Evolutionary conservation across 2,113 vertebrate genomes (phyloP), one percentile per base, ranked within the genome.

Genomic region (Eptesicus fuscus): DNA sequence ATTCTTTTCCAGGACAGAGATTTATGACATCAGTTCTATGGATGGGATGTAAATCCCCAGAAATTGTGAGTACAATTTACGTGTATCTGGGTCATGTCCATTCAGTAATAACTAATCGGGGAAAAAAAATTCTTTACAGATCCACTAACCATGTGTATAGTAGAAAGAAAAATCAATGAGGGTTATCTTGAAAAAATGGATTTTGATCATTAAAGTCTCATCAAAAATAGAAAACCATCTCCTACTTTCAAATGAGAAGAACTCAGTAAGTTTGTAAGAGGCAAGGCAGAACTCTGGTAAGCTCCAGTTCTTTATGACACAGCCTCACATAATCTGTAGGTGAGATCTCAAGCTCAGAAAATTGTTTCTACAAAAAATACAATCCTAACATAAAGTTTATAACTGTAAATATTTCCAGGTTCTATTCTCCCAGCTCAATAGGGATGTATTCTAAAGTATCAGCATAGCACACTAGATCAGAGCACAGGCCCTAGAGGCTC

Each of bases 171-270:
- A 90, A 61, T 30, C 42, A 87, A 35, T 10, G 35, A 87, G 7
- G 4, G 8, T 35, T 47, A 83, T 28, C 63, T 67, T 35, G 13
- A 78, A 37, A 92, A 92, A 67, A 0, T 85, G 18, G 13, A 93
- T 91, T 88, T 71, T 85, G 67, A 71, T 67, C 51, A 85, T 42
- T 90, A 85, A 85, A 90, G 88, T 88, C 47, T 83, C 67, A 74
- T 30, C 32, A 53, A 32, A 61, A 91, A 88, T 2, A 70, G 37
- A 92, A 10, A 82, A 63, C 16, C 28, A 86, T 37, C 18, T 51
- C 63, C 40, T 74, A n/a, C 8, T 89, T 90, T 42, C 70, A 65
- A 80, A 80, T 12, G 18, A 51, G 65, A 94, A 71, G 22, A 51
- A 53, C 40, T 30, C 32, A n/a, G 32, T 70, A 70, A 79, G 40